Evolutionary conservation across 2,113 vertebrate species (phyloP).

Genomic region (Poeciliopsis occidentalis): DNA sequence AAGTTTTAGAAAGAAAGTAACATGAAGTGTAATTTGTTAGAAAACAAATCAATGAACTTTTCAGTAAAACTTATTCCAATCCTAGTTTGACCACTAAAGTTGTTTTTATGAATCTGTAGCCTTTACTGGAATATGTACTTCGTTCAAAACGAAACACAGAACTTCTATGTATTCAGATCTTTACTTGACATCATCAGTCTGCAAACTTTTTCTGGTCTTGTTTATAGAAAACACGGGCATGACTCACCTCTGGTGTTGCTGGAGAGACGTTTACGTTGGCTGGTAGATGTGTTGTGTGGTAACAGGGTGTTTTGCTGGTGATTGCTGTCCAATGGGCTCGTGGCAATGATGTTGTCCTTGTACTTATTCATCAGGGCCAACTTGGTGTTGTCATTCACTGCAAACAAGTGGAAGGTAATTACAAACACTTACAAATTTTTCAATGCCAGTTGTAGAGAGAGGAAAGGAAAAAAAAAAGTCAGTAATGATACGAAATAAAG

Average conservation of each 20-base stretch:
- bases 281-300: conserved; percentile 92
- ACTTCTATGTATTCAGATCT: not conserved
- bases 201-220: not conserved
- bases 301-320: conserved; percentile 95
- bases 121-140: not conserved
- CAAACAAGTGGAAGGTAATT: conserved; percentile 29
- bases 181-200: not conserved
- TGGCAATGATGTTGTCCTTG: conserved; percentile 98
- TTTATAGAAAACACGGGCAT: conserved; percentile 14
- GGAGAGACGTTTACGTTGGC: conserved; percentile 94
- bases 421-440: not conserved
- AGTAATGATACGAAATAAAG: conserved; percentile 1
- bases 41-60: not conserved
- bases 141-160: not conserved
- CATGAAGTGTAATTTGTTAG: not conserved
- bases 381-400: conserved; percentile 95
- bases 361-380: conserved; percentile 99
- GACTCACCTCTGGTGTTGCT: conserved; percentile 93
- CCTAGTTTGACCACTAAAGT: not conserved
- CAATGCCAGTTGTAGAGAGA: not conserved
- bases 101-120: not conserved
- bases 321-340: conserved; percentile 93
- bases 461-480: not conserved
- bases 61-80: not conserved
- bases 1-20: not conserved